Evolutionary conservation across 2,888 invertebrate genomes (phyloP).

Genomic region (Drosophila testacea): DNA sequence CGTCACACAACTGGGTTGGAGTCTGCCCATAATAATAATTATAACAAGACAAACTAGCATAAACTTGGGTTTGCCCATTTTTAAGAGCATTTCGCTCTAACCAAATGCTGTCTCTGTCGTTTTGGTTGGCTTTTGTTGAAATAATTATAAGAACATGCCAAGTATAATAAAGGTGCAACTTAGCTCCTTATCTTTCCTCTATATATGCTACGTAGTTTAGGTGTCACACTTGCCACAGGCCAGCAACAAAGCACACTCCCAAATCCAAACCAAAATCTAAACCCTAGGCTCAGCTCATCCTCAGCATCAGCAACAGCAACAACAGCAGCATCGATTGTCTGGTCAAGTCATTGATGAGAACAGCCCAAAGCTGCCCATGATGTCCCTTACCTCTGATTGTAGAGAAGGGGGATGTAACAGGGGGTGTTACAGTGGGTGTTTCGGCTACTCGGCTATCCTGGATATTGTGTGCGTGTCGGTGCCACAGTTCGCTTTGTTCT

Average conservation of each 20-base stretch:
- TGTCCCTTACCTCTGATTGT: neutral
- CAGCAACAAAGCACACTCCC: slow-evolving; percentile 3
- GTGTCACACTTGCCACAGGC: slow-evolving; percentile 33
- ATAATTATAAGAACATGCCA: slow-evolving; percentile 48
- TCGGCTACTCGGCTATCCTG: slow-evolving; percentile 31
- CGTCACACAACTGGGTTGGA: slow-evolving; percentile 26
- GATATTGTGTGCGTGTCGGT: slow-evolving; percentile 77
- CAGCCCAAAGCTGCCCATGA: slow-evolving; percentile 25
- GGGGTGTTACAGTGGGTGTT: slow-evolving; percentile 11
- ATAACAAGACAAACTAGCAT: slow-evolving; percentile 44
- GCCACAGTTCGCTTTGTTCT: slow-evolving; percentile 68
- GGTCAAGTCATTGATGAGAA: slow-evolving; percentile 64
- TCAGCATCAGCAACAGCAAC: slow-evolving; percentile 7
- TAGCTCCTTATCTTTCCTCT: slow-evolving; percentile 36
- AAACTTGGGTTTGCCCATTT: slow-evolving; percentile 38
- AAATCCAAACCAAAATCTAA: slow-evolving; percentile 12
- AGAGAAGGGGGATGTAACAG: neutral
- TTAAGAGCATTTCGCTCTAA: slow-evolving; percentile 39
- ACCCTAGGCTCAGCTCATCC: slow-evolving; percentile 12
- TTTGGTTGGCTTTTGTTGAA: slow-evolving; percentile 13
- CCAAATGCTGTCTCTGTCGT: slow-evolving; percentile 37
- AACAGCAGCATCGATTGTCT: slow-evolving; percentile 64
- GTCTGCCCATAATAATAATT: slow-evolving; percentile 69
- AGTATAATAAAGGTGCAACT: slow-evolving; percentile 45
- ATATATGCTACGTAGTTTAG: slow-evolving; percentile 11